Base-by-base conservation (phyloP, 2,797 vertebrate species). In the Lutjanus argentimaculatus region DNA sequence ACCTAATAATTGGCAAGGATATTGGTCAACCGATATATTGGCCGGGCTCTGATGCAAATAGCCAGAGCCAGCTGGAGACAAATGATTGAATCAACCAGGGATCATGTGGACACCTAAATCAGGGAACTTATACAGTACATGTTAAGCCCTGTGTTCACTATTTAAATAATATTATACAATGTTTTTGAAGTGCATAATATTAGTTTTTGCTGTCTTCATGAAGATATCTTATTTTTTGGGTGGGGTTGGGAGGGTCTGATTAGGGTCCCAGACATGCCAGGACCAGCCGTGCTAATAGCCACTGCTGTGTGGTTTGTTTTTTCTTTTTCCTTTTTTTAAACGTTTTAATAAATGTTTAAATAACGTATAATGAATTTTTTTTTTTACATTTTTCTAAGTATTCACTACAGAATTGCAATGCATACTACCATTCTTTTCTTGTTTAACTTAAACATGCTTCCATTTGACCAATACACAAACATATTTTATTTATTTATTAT, bases 241-340 rank as follows among this genome's bases (percentile, higher is more conserved):
- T 79, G 75, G 67, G 53, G 67, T 52, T 79, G 61, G 69, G 72
- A 70, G 80, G 42, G n/a, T 51, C 42, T 66, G 52, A 19, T 64
- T 11, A 57, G 46, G 61, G 55, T 61, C 25, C 17, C 15, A 10
- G 69, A 71, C 59, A 63, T 10, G 62, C 11, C 43, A 79, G 14
- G 42, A 8, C 7, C 40, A 9, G 6, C 4, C 30, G 49, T 63
- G 21, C 46, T n/a, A 57, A 6, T 8, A 65, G 42, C 17, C 40
- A 53, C 8, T 55, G 19, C 15, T 30, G 30, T 77, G 36, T 19
- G 4, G 48, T 25, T 16, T 53, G 71, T 42, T 57, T 69, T 22
- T 45, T 45, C 3, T 30, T 30, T 30, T 2, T 30, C 4, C 2
- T 76, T 7, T 59, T 78, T 83, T 43, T n/a, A n/a, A 69, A 71